phyloP scores from a whole-genome alignment of 2,113 vertebrate genomes.

The Rhea pennata region DNA sequence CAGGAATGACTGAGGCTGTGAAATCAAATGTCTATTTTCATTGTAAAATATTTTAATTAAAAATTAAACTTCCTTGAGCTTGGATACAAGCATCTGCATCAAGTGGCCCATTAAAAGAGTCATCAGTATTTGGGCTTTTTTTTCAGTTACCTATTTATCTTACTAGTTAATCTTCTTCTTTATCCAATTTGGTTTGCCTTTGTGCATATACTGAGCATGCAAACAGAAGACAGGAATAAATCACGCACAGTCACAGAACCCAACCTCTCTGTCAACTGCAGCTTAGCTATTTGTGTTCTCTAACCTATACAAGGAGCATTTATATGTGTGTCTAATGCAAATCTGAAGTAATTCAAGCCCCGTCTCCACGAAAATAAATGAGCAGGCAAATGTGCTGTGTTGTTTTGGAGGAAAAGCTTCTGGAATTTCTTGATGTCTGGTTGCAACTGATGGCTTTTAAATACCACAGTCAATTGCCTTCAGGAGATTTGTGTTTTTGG shows the following conservation, averaged over 20 bases:
- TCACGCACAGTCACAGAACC: not conserved
- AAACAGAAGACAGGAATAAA: not conserved
- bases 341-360: constrained; percentile 55
- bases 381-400: constrained; percentile 46
- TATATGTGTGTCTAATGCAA: constrained; percentile 22
- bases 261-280: not conserved
- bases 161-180: constrained; percentile 27
- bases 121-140: constrained; percentile 31
- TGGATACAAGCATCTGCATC: constrained; percentile 38
- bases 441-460: constrained; percentile 39
- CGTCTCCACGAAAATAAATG: constrained; percentile 49
- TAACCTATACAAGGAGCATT: not conserved
- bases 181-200: constrained; percentile 27
- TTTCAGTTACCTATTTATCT: constrained; percentile 19
- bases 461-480: not conserved
- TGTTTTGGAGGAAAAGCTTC: constrained; percentile 54
- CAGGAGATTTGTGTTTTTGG: not conserved
- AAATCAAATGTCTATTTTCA: constrained; percentile 46
- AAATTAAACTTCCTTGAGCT: constrained; percentile 63
- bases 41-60: constrained; percentile 73
- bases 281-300: constrained; percentile 33
- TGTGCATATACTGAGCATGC: constrained; percentile 32
- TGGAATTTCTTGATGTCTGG: constrained; percentile 44
- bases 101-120: constrained; percentile 33
- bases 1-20: not conserved